Base-by-base conservation (phyloP, 2,888 invertebrate species). In the Pterostichus madidus region DNA sequence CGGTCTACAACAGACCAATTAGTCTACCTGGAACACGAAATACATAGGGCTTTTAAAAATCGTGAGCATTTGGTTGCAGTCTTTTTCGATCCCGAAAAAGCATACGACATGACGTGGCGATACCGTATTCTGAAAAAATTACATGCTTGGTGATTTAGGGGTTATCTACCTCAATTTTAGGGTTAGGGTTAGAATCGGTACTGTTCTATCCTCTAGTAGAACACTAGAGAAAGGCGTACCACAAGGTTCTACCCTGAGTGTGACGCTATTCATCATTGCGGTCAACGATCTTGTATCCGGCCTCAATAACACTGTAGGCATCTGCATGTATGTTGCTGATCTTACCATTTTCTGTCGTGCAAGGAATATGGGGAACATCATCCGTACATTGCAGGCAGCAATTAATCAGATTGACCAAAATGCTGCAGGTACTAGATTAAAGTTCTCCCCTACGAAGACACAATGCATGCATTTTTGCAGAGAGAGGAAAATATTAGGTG, bases 51-150 rank as follows among this genome's bases (percentile, higher is more conserved):
- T 49, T 83, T 84, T n/a, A 59, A 32, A 0, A 35, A 73, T 2
- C 81, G 85, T 8, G 44, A 85, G 77, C 84, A 85, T 82, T 6
- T 83, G 10, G 75, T 82, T 0, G 80, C 80, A 1, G 84, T 85
- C 0, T 84, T 81, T 10, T 44, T 85, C 44, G 84, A 84, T 17
- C 53, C 85, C 8, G 84, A 85, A 56, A 85, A 85, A 49, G 85
- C 85, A 0, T 86, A 84, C 24, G 84, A 85, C 44, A 80, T 31
- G 31, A 68, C 84, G 0, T 85, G 84, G 85, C 81, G 59, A 59
- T 78, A 83, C n/a, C 46, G 84, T 39, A 71, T 85, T 0, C 24
- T 85, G 8, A 31, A 83, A 53, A 82, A 84, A 8, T 77, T 85
- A 5, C 10, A 13, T 6, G 46, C 83, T 31, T 44, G 76, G 7